Evolutionary conservation across 2,113 vertebrate species (phyloP).

Genomic region (Corythaixoides concolor): DNA sequence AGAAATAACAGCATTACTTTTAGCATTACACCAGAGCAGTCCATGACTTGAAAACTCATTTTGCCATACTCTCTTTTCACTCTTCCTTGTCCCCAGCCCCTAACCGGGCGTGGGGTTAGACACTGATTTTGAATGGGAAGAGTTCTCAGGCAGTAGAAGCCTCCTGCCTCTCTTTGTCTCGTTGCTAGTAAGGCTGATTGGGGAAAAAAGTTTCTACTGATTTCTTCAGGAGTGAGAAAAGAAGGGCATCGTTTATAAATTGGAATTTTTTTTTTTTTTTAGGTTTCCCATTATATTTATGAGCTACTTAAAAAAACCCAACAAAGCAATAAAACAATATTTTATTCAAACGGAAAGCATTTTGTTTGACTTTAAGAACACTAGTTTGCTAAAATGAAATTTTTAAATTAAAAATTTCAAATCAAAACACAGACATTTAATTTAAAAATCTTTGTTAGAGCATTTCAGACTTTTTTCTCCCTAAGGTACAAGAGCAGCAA

Average conservation of each 20-base stretch:
- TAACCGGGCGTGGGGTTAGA: neutral
- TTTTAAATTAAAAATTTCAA: neutral
- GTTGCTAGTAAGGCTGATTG: neutral
- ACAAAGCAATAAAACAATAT: neutral
- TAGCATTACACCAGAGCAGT: neutral
- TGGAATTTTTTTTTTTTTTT: neutral
- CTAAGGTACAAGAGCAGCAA: neutral
- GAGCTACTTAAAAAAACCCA: neutral
- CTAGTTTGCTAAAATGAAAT: neutral
- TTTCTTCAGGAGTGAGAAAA: neutral
- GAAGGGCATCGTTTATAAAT: neutral
- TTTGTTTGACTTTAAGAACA: neutral
- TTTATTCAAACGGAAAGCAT: neutral
- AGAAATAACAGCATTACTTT: neutral
- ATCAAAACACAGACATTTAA: neutral
- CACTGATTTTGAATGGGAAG: neutral
- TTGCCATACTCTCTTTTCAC: neutral
- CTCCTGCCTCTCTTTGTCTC: neutral
- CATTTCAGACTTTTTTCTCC: neutral
- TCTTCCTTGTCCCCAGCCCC: neutral
- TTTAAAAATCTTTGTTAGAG: neutral
- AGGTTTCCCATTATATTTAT: neutral
- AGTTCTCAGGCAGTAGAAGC: neutral
- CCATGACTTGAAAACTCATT: neutral
- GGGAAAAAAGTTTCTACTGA: neutral